phyloP scores from a whole-genome alignment of 2,888 invertebrate genomes.

The Aspidiotus rigidus region DNA sequence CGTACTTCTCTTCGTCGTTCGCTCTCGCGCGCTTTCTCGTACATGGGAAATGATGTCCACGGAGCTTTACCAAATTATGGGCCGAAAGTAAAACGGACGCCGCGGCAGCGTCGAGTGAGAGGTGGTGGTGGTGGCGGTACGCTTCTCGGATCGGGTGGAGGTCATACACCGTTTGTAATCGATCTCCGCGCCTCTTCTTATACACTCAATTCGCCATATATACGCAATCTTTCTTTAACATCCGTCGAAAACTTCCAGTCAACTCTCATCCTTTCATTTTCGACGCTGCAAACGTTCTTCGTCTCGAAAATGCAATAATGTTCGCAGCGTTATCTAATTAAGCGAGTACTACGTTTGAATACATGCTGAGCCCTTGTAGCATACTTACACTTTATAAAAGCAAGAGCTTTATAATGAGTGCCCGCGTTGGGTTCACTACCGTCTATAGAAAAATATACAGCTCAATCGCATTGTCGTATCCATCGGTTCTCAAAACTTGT shows the following conservation, averaged over 20 bases:
- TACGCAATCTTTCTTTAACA: slow-evolving; percentile 25
- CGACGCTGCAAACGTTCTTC: slow-evolving; percentile 23
- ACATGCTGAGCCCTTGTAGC: no score
- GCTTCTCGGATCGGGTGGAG: slow-evolving; percentile 29
- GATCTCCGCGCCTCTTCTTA: slow-evolving; percentile 23
- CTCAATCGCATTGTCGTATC: no score
- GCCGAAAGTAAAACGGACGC: slow-evolving; percentile 25
- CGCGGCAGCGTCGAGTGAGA: neutral
- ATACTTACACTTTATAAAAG: no score
- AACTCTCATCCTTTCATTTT: slow-evolving; percentile 30
- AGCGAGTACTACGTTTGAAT: neutral
- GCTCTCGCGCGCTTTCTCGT: slow-evolving; percentile 11
- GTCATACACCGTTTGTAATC: slow-evolving; percentile 30
- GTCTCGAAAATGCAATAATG: slow-evolving; percentile 8
- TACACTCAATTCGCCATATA: neutral
- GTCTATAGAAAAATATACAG: no score
- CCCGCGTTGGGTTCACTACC: no score
- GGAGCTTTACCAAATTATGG: slow-evolving; percentile 32
- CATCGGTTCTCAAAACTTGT: no score
- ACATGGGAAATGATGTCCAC: slow-evolving; percentile 30
- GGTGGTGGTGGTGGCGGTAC: slow-evolving; percentile 1
- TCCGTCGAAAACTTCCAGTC: slow-evolving; percentile 26
- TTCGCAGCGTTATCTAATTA: neutral
- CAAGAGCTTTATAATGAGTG: no score
- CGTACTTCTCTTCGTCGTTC: slow-evolving; percentile 15